A percentile compares a stretch with the other conserved stretches of the same genome.
phyloP scores from a whole-genome alignment of 2,113 vertebrate species.

The Lipophrys pholis region DNA sequence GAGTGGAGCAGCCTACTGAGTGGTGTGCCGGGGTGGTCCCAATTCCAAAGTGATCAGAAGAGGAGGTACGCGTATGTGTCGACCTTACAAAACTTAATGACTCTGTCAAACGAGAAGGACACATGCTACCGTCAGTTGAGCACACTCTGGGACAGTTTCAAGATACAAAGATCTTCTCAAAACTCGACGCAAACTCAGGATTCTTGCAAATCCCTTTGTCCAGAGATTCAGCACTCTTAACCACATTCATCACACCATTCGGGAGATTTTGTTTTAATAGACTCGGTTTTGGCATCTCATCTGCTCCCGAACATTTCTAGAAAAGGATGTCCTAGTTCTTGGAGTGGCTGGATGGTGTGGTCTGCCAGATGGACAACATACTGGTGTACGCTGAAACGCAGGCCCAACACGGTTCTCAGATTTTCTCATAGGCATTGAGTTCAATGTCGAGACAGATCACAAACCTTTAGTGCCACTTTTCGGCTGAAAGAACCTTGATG shows the following conservation, averaged over 20 bases:
- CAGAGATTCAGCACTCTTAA: too few species aligned
- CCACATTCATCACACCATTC: too few species aligned
- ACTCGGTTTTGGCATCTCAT: slow-evolving; percentile 6
- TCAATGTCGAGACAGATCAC: too few species aligned
- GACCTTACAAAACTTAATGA: background rate
- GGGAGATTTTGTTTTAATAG: background rate
- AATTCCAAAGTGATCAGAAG: too few species aligned
- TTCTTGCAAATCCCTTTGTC: too few species aligned
- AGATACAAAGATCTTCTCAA: background rate
- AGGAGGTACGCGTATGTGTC: background rate
- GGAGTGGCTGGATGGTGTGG: background rate
- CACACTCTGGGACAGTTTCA: background rate
- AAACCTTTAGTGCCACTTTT: too few species aligned
- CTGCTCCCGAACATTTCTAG: slow-evolving; percentile 8
- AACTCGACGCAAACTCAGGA: background rate
- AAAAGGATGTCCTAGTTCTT: background rate
- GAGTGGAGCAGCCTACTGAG: background rate
- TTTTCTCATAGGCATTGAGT: too few species aligned
- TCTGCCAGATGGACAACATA: slow-evolving; percentile 7
- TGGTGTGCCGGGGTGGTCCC: too few species aligned
- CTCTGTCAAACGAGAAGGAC: slow-evolving; percentile 1
- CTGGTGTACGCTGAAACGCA: background rate
- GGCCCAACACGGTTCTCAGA: background rate
- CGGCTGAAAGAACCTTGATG: too few species aligned
- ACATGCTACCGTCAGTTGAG: background rate